phyloP scores from a whole-genome alignment of 2,113 vertebrate genomes.

The Cynopterus brachyotis region DNA sequence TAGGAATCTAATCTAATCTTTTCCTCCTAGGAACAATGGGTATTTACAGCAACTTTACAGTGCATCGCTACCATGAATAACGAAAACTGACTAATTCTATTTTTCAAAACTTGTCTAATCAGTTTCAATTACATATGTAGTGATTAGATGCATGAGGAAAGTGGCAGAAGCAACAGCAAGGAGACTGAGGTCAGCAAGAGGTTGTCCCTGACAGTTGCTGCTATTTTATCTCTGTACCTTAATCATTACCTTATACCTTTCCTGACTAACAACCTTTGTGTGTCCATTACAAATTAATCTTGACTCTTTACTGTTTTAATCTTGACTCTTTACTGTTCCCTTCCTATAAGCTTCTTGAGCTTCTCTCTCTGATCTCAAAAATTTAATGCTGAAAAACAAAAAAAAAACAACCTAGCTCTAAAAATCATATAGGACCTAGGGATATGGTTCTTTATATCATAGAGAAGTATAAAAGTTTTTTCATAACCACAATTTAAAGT shows the following conservation, averaged over 20 bases:
- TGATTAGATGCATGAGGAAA: background rate
- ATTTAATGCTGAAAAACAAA: background rate
- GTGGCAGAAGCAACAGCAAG: background rate
- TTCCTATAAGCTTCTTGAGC: background rate
- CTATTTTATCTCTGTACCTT: background rate
- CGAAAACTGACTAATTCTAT: background rate
- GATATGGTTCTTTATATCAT: background rate
- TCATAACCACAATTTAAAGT: background rate
- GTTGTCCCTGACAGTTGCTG: background rate
- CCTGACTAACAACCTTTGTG: background rate
- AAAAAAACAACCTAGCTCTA: background rate
- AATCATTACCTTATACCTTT: background rate
- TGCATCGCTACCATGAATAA: background rate
- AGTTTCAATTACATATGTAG: background rate
- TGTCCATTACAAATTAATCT: background rate
- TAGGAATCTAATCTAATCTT: background rate
- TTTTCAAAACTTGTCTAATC: slow-evolving; percentile 10
- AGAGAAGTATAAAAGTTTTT: background rate
- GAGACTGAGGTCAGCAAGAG: background rate
- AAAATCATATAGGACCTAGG: background rate
- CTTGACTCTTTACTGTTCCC: background rate
- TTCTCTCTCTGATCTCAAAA: background rate
- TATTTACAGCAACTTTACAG: background rate
- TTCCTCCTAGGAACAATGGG: background rate
- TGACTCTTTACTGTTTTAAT: background rate